Base-by-base conservation (phyloP, 1,140 invertebrate species). In the Odontomachus brunneus region DNA sequence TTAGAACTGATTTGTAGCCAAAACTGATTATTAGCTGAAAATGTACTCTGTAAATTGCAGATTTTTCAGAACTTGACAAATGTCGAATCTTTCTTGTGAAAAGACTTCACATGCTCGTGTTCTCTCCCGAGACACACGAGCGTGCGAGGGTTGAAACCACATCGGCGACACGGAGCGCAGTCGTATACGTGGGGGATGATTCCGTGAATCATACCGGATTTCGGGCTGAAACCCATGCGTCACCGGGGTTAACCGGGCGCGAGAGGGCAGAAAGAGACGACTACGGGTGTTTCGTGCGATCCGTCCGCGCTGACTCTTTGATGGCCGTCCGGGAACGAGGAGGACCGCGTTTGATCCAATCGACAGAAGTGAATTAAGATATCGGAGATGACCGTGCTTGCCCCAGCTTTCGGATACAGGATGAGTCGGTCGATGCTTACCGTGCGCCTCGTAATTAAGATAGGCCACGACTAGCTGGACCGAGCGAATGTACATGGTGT, bases 321-420 rank as follows among this genome's bases (percentile, higher is more conserved):
- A 75, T 66, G 63, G 57, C 1, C 59, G 57, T 60, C 29, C 48
- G 69, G 53, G 71, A 74, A 55, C 49, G 48, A 48, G 44, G 44
- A 69, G 82, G 44, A 84, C 69, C 78, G 60, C 51, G 62, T 71
- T 71, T 69, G 73, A 80, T 84, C 57, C 73, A 86, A 88, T 88
- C 63, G 81, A 49, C 48, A 24, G 55, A 48, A 78, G 80, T 62
- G 80, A 86, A 86, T 83, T 78, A 83, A 86, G 72, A 51, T 81
- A 66, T 26, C 66, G 53, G 80, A 66, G 72, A 65, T 48, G 85
- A 86, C 57, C 48, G 53, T 73, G 38, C 29, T 83, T 80, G 67
- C 63, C 26, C 74, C 81, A 84, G 81, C 60, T 72, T 76, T 83
- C 66, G 63, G 59, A 69, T 69, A 69, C n/a, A 26, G 60, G 12